Evolutionary conservation across 2,113 vertebrate genomes (phyloP).

Genomic region (Callipepla californica): DNA sequence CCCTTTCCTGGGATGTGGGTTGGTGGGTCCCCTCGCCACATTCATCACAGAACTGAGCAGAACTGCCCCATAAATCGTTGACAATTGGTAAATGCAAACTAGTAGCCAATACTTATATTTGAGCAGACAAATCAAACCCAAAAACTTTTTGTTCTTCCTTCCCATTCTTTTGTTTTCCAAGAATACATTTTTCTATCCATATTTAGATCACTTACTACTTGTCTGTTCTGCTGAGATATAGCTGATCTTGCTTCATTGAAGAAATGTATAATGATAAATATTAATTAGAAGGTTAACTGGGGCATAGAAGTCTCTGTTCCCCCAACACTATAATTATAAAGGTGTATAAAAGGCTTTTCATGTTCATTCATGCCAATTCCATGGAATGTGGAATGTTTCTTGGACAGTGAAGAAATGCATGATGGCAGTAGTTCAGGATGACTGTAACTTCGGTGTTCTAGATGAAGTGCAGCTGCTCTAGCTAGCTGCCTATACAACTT

Average conservation of each 20-base stretch:
- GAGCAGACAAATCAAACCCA: background rate
- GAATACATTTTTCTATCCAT: background rate
- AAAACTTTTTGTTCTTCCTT: background rate
- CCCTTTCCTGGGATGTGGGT: no score
- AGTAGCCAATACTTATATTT: background rate
- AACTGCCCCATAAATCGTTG: no score
- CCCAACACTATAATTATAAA: accelerated
- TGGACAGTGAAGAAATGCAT: background rate
- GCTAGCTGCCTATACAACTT: background rate
- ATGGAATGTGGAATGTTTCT: background rate
- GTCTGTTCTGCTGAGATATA: background rate
- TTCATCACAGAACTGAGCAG: no score
- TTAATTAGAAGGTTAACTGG: background rate
- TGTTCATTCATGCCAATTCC: background rate
- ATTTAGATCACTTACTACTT: background rate
- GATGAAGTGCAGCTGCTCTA: background rate
- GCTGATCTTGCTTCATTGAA: background rate
- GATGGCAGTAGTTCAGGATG: background rate
- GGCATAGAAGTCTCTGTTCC: background rate
- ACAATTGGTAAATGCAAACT: background rate
- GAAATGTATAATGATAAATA: background rate
- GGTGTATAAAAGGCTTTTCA: background rate
- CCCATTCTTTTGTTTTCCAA: background rate
- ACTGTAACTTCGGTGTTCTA: background rate
- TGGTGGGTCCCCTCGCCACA: no score